Percentiles rank a stretch among this genome's conserved stretches.
Conservation (phyloP, 2,113 vertebrate genomes). For the Zingel zingel region DNA sequence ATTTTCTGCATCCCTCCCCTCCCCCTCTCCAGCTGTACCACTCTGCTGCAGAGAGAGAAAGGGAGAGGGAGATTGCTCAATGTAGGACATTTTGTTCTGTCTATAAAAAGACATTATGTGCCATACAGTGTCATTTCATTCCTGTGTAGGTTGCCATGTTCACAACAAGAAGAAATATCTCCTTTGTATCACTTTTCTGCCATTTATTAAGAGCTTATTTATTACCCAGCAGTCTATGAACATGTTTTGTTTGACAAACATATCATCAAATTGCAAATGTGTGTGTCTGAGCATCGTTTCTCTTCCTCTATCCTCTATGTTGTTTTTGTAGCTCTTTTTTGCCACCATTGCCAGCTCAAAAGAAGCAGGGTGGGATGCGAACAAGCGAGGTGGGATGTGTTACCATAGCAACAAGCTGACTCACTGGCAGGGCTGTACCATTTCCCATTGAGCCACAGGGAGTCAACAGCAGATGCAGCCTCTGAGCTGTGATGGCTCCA, state of each 20-base stretch:
- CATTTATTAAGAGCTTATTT: not conserved
- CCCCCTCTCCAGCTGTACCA: constrained; percentile 83
- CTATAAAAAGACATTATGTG: constrained; percentile 46
- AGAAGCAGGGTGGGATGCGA: constrained; percentile 76
- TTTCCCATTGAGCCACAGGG: constrained; percentile 70
- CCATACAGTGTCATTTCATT: constrained; percentile 11
- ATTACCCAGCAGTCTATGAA: not conserved
- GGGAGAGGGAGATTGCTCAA: constrained; percentile 45
- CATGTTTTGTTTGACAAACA: constrained; percentile 13
- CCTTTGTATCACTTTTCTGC: not conserved
- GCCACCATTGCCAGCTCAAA: constrained; percentile 39
- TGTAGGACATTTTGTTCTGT: constrained; percentile 55
- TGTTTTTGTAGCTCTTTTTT: constrained; percentile 61
- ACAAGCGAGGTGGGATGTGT: constrained; percentile 78
- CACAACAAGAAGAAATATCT: constrained; percentile 8
- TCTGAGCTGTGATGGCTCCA: constrained; percentile 19
- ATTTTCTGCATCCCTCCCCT: constrained; percentile 74
- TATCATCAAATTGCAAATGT: not conserved
- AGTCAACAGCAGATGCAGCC: constrained; percentile 65
- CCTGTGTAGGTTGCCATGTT: not conserved
- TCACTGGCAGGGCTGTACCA: constrained; percentile 83
- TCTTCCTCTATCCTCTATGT: constrained; percentile 22
- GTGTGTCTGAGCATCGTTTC: not conserved
- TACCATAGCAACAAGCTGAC: constrained; percentile 87
- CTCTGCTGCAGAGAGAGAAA: constrained; percentile 73